These are phyloP conservation scores for Tenodera sinensis DNA, from an alignment of 2,888 invertebrate genomes.

Conservation along the genomic window DNA sequence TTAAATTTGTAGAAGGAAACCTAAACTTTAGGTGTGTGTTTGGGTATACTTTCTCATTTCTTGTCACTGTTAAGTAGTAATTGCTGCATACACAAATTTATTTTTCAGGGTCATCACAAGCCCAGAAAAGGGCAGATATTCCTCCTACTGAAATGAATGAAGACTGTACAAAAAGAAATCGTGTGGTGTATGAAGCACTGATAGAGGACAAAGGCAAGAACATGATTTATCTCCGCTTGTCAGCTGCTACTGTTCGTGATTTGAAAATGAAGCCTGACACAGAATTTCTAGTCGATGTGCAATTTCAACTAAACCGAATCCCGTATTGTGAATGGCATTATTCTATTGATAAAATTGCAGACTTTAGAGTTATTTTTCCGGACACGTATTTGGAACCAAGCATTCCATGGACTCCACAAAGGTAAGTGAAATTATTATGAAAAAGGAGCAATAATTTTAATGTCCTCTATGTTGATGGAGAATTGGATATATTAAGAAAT, in stretches of 20 bases:
- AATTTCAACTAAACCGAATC: constrained; percentile 75
- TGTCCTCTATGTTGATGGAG: too few relatives aligned
- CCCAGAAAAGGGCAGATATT: not conserved
- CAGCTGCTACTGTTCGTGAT: constrained; percentile 61
- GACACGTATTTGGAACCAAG: constrained; percentile 58
- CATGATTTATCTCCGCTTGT: constrained; percentile 69
- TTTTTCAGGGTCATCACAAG: not conserved
- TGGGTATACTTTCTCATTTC: not conserved
- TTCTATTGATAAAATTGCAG: constrained; percentile 71
- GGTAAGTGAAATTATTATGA: constrained; percentile 37
- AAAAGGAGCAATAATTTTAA: too few relatives aligned
- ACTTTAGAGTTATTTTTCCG: constrained; percentile 70
- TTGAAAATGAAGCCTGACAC: constrained; percentile 60
- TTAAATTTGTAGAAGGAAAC: too few relatives aligned
- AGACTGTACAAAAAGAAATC: constrained; percentile 25
- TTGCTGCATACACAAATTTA: not conserved
- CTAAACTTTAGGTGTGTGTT: not conserved
- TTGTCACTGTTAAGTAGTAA: not conserved
- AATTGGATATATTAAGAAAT: too few relatives aligned
- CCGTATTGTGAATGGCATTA: constrained; percentile 83
- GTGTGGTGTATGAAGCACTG: constrained; percentile 66
- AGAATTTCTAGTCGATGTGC: constrained; percentile 66
- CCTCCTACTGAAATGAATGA: not conserved
- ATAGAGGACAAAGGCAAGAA: constrained; percentile 79
- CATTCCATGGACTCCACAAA: constrained; percentile 66